These are phyloP conservation scores for Diarsia mendica DNA, from an alignment of 2,888 invertebrate species.

Conservation along the genomic window DNA sequence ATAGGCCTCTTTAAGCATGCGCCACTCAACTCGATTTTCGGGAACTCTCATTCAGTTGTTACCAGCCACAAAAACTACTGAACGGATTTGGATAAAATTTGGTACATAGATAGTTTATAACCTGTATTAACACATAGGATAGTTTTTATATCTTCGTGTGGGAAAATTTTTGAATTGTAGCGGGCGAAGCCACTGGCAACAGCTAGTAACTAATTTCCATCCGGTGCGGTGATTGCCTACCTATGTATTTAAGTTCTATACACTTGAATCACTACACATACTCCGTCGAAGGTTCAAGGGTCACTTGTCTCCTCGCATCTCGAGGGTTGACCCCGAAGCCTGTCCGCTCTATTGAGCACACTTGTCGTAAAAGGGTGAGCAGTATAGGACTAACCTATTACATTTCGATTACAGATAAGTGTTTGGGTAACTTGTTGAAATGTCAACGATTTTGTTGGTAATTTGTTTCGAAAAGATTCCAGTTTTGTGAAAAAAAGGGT, in stretches of 20 bases:
- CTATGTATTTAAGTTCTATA: conserved; percentile 12
- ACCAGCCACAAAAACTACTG: no score
- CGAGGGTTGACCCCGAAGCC: conserved; percentile 30
- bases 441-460: not conserved
- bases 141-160: no score
- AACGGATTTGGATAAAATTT: no score
- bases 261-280: conserved; percentile 29
- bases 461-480: not conserved
- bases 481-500: not conserved
- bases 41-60: no score
- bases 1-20: no score
- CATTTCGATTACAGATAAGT: conserved; percentile 41
- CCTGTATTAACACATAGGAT: no score
- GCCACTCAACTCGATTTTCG: no score
- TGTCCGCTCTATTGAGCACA: conserved; percentile 41
- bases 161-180: no score
- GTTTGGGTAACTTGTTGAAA: conserved; percentile 30
- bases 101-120: no score
- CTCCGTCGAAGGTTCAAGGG: conserved; percentile 33
- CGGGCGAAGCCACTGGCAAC: no score
- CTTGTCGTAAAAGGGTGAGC: conserved; percentile 16
- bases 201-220: not conserved
- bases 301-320: conserved; percentile 33
- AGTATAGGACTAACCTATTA: conserved; percentile 11
- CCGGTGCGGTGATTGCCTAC: not conserved